Evolutionary conservation across 2,888 invertebrate species (phyloP), one percentile per base, ranked within the genome.

Genomic region (Heliconius erato): DNA sequence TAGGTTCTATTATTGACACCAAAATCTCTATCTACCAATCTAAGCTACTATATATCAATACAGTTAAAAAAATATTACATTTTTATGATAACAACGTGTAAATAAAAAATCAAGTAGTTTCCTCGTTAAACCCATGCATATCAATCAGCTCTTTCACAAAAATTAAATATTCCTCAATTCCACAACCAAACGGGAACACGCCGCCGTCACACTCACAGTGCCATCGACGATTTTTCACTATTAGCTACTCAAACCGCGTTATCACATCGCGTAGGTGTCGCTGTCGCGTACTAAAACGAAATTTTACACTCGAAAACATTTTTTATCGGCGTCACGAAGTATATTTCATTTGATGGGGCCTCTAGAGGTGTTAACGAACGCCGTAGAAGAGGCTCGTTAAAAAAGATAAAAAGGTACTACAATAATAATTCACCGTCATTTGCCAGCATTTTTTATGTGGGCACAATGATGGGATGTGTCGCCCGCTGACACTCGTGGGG

Each of bases 301-400:
- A 65, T 74, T 80, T 84, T 54, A 82, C 84, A 80, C 84, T 80
- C 69, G 68, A 80, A 63, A 80, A 74, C 76, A 80, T 80, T 84
- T 84, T 54, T 82, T 80, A 84, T 84, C 78, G 82, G 82, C 78
- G 82, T 79, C 40, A 77, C 82, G 78, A 35, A 78, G 69, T 72
- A 78, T 72, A 26, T 84, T 79, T 82, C 84, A 84, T 84, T 82
- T 74, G 79, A 49, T 68, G 71, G 49, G 59, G 72, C 82, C 69
- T 77, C 82, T 79, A 79, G 83, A 84, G 85, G 85, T 85, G 85
- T 84, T 84, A 85, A 85, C 82, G 84, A 84, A 77, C 74, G 82
- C 49, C 74, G 67, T 79, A 72, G 35, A 78, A 85, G 84, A 54
- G 83, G 76, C 85, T 85, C 82, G 85, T 85, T 84, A 77, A 84